Percentiles rank a stretch among this genome's conserved stretches.
Conservation (phyloP, 2,113 vertebrate genomes). For the Microtus oregoni region DNA sequence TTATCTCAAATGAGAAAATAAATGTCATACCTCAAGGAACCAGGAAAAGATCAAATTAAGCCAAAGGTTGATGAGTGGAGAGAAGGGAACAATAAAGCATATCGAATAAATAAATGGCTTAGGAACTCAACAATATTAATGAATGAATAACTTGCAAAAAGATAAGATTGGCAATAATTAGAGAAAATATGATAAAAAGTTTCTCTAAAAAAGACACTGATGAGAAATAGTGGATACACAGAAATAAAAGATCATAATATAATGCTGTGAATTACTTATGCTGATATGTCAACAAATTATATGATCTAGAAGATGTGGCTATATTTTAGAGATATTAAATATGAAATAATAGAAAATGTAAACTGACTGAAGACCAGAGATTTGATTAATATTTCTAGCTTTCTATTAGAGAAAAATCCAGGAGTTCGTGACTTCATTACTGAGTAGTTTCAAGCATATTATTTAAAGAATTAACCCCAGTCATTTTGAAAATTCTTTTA, state of each 20-base stretch:
- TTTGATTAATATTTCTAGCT: neutral
- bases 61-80: neutral
- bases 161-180: neutral
- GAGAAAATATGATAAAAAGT: neutral
- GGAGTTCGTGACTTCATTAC: neutral
- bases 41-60: neutral
- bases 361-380: neutral
- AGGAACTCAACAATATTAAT: neutral
- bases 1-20: neutral
- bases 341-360: neutral
- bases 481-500: neutral
- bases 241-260: neutral
- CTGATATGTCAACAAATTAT: neutral
- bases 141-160: neutral
- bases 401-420: neutral
- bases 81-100: neutral
- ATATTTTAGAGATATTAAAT: neutral
- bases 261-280: neutral
- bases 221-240: neutral
- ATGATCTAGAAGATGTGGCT: neutral
- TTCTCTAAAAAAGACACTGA: neutral
- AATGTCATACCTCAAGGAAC: neutral
- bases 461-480: neutral
- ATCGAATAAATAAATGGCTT: neutral
- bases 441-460: neutral